These are phyloP conservation scores for Whitmania pigra DNA, from an alignment of 1,140 invertebrate species.

Conservation along the genomic window DNA sequence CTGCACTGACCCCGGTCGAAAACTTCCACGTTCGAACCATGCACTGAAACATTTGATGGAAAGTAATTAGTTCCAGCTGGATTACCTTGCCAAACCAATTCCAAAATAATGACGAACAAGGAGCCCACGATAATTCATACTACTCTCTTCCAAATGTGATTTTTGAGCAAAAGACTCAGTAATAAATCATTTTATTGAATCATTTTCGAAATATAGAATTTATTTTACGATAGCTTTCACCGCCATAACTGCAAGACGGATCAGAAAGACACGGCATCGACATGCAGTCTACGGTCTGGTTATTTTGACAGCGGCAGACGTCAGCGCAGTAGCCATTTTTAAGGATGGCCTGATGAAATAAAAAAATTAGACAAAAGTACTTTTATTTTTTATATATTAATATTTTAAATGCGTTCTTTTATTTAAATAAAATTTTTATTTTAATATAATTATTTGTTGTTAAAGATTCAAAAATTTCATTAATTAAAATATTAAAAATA, in stretches of 20 bases:
- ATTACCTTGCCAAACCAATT: background rate
- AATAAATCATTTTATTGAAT: background rate
- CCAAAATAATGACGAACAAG: background rate
- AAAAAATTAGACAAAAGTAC: too few species aligned
- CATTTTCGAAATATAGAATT: background rate
- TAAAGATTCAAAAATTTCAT: too few species aligned
- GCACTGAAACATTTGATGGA: slow-evolving; percentile 3
- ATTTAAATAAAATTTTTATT: too few species aligned
- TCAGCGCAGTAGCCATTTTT: background rate
- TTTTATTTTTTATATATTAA: too few species aligned
- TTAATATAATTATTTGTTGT: too few species aligned
- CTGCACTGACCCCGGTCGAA: background rate
- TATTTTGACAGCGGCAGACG: slow-evolving; percentile 5
- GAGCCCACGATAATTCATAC: background rate
- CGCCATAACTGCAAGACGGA: background rate
- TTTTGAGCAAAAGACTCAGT: background rate
- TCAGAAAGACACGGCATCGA: background rate
- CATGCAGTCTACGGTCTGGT: background rate
- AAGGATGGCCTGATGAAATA: too few species aligned
- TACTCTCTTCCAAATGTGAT: background rate
- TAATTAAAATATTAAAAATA: too few species aligned
- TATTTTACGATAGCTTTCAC: background rate
- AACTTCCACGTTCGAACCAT: background rate
- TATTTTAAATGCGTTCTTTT: too few species aligned
- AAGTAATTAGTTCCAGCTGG: background rate